A percentile compares a stretch with the other conserved stretches of the same genome.
Conservation (phyloP, 1,140 invertebrate species). For the Pseudomyrmex cubaensis region DNA sequence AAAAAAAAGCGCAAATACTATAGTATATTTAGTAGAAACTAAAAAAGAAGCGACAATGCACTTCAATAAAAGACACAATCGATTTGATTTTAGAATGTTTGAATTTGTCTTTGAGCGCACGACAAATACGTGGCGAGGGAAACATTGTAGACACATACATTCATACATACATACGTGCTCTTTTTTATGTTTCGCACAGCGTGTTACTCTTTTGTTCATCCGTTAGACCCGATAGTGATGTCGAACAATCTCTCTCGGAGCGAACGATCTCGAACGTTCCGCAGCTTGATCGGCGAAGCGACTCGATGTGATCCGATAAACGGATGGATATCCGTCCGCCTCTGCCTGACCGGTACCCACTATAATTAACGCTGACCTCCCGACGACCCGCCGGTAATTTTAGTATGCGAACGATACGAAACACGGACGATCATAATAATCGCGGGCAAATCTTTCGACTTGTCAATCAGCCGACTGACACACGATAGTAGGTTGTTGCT, state of each 20-base stretch:
- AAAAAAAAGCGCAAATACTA: background rate
- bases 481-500: constrained; percentile 74
- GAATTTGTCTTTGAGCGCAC: background rate
- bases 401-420: constrained; percentile 76
- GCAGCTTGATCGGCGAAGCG: constrained; percentile 47
- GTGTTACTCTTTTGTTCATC: constrained; percentile 73
- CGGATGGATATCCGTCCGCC: constrained; percentile 82
- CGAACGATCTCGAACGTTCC: constrained; percentile 51
- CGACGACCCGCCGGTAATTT: constrained; percentile 82
- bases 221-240: constrained; percentile 69
- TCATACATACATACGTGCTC: background rate
- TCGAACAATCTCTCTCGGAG: constrained; percentile 26
- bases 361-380: constrained; percentile 84
- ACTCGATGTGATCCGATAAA: constrained; percentile 83
- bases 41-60: background rate
- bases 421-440: constrained; percentile 84
- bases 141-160: constrained; percentile 17
- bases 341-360: constrained; percentile 72
- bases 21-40: background rate
- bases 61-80: constrained; percentile 6
- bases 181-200: constrained; percentile 63
- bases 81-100: background rate
- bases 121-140: constrained; percentile 2
- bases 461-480: constrained; percentile 85
- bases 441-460: constrained; percentile 84